Evolutionary conservation across 2,888 invertebrate species (phyloP).

Genomic region (Callosobruchus maculatus): DNA sequence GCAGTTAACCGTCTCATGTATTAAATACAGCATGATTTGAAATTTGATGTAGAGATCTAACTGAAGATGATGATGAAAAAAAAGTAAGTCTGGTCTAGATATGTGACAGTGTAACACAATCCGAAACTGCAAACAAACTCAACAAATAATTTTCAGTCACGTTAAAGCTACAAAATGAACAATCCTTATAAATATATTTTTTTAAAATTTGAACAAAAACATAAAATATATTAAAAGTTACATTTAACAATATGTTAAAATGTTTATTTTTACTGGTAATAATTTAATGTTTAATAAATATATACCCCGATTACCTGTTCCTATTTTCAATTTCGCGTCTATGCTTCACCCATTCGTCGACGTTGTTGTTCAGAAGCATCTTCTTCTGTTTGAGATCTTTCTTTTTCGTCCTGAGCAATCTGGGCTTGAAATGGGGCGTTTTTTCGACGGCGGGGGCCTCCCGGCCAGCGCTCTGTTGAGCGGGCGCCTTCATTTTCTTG

Average conservation of each 20-base stretch:
- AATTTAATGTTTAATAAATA: not conserved
- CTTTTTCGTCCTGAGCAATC: conserved; percentile 39
- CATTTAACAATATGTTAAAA: conserved; percentile 31
- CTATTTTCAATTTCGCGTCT: conserved; percentile 42
- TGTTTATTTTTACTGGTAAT: conserved; percentile 23
- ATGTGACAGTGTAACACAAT: not conserved
- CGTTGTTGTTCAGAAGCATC: conserved; percentile 34
- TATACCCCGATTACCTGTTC: conserved; percentile 42
- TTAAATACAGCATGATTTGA: too few species aligned
- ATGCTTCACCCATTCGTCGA: conserved; percentile 44
- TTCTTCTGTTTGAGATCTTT: conserved; percentile 34
- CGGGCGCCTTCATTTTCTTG: conserved; percentile 15
- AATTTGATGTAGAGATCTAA: too few species aligned
- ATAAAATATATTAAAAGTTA: conserved; percentile 41
- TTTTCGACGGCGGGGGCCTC: not conserved
- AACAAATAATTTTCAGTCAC: conserved; percentile 33
- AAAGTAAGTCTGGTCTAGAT: too few species aligned
- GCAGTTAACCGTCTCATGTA: too few species aligned
- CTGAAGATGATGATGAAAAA: too few species aligned
- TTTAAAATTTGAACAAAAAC: conserved; percentile 36
- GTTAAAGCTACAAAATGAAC: conserved; percentile 18
- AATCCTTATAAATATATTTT: conserved; percentile 31
- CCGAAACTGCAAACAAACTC: conserved; percentile 5
- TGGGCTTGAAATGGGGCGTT: conserved; percentile 30
- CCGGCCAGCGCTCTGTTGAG: not conserved